These are phyloP conservation scores for Callinectes sapidus DNA, from an alignment of 2,888 invertebrate species.

Conservation along the genomic window DNA sequence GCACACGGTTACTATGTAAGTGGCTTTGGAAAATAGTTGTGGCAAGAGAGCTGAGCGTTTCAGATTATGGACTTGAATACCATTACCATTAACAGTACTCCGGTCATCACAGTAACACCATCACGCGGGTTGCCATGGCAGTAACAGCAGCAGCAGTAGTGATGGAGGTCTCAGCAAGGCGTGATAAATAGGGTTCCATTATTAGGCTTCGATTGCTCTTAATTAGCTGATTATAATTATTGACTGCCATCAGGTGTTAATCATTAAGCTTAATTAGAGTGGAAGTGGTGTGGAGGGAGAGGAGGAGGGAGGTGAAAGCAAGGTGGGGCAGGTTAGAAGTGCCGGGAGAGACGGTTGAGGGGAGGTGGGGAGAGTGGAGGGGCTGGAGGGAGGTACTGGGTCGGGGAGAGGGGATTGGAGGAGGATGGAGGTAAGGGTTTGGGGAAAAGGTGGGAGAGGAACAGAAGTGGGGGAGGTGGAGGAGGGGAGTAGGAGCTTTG, in stretches of 20 bases:
- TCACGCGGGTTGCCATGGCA: neutral
- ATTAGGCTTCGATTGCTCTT: slow-evolving; percentile 33
- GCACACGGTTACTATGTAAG: no score
- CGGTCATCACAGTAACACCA: neutral
- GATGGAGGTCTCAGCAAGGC: neutral
- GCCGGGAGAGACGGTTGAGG: neutral
- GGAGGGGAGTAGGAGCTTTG: neutral
- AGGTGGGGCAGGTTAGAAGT: neutral
- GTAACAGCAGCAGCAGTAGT: neutral
- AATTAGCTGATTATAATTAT: slow-evolving; percentile 27
- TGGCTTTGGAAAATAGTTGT: no score
- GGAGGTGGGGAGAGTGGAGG: neutral
- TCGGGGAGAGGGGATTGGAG: neutral
- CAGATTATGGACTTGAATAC: no score
- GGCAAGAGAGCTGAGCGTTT: no score
- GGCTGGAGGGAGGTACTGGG: neutral
- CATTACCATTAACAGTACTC: neutral
- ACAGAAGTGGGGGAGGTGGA: neutral
- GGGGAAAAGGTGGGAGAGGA: neutral
- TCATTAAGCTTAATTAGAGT: slow-evolving; percentile 16
- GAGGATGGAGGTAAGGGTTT: neutral
- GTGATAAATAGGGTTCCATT: slow-evolving; percentile 12
- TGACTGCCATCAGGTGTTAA: slow-evolving; percentile 35
- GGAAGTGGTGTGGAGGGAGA: neutral
- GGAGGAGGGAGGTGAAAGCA: neutral